phyloP scores from a whole-genome alignment of 2,888 invertebrate genomes.

The Crossocerus cetratus region DNA sequence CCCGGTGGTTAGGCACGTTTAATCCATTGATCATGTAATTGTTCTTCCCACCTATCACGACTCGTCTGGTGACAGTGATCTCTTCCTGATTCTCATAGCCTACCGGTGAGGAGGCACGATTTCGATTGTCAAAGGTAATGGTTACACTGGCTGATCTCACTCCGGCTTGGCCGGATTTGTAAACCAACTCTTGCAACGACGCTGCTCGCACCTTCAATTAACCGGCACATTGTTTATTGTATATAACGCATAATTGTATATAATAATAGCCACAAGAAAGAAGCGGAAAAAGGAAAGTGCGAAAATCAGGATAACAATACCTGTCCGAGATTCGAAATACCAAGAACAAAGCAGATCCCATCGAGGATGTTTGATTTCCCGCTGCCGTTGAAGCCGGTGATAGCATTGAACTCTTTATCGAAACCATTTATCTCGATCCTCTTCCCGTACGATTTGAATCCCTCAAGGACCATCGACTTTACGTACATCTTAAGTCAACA shows the following conservation, averaged over 20 bases:
- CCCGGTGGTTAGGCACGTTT: slow-evolving; percentile 92
- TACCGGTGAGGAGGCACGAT: slow-evolving; percentile 88
- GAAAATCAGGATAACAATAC: slow-evolving; percentile 79
- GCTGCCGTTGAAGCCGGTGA: slow-evolving; percentile 98
- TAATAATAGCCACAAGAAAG: neutral
- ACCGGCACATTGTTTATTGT: neutral
- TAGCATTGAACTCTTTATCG: slow-evolving; percentile 97
- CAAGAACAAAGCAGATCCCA: slow-evolving; percentile 97
- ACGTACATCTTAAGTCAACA: slow-evolving; percentile 85
- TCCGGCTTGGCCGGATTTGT: slow-evolving; percentile 97
- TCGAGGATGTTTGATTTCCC: slow-evolving; percentile 99
- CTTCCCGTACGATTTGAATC: slow-evolving; percentile 98
- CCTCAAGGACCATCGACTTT: slow-evolving; percentile 94
- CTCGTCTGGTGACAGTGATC: slow-evolving; percentile 94
- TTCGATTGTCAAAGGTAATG: slow-evolving; percentile 95
- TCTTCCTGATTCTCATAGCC: slow-evolving; percentile 95
- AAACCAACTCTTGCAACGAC: slow-evolving; percentile 96
- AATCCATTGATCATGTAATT: slow-evolving; percentile 97
- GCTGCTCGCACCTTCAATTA: slow-evolving; percentile 88
- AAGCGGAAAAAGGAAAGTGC: neutral
- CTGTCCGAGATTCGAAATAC: slow-evolving; percentile 94
- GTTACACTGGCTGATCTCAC: slow-evolving; percentile 97
- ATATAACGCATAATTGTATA: too few relatives aligned
- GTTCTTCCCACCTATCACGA: slow-evolving; percentile 91
- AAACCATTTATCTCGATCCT: slow-evolving; percentile 94